Conservation (phyloP, 2,113 vertebrate genomes). For the Xiphophorus hellerii region DNA sequence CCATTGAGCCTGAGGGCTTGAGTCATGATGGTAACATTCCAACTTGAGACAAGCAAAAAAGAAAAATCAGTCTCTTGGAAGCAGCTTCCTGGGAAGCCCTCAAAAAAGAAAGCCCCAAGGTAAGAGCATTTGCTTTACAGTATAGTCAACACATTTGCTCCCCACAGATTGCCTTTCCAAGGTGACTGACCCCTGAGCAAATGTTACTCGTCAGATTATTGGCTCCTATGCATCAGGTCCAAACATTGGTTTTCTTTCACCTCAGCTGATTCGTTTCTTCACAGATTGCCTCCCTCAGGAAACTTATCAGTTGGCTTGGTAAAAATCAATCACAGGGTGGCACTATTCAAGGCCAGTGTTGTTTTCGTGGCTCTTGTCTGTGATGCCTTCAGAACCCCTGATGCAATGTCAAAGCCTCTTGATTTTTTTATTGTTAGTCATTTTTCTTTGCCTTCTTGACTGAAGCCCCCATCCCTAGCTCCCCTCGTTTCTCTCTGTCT, state of each 20-base stretch:
- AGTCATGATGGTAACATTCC: slow-evolving; percentile 29
- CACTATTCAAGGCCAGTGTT: slow-evolving; percentile 69
- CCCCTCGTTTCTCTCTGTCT: background rate
- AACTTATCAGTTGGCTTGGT: slow-evolving; percentile 71
- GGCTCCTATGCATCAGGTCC: slow-evolving; percentile 63
- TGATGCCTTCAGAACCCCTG: slow-evolving; percentile 61
- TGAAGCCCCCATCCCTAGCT: slow-evolving; percentile 24
- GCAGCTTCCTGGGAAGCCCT: slow-evolving; percentile 23
- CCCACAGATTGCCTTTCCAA: slow-evolving; percentile 66
- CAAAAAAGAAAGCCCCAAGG: slow-evolving; percentile 26
- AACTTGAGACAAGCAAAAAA: slow-evolving; percentile 32
- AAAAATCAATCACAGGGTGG: slow-evolving; percentile 75
- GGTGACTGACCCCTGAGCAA: slow-evolving; percentile 70
- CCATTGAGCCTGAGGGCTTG: slow-evolving; percentile 11
- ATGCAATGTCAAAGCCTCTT: slow-evolving; percentile 72
- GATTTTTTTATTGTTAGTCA: slow-evolving; percentile 69
- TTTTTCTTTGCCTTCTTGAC: slow-evolving; percentile 43
- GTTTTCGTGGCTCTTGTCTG: slow-evolving; percentile 75
- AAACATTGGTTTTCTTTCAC: slow-evolving; percentile 67
- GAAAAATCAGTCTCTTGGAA: slow-evolving; percentile 20
- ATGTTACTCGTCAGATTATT: slow-evolving; percentile 67
- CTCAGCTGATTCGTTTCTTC: slow-evolving; percentile 62
- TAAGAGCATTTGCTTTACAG: slow-evolving; percentile 54
- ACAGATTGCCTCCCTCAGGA: slow-evolving; percentile 73
- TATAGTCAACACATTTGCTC: slow-evolving; percentile 60